Percentiles rank a stretch among this genome's conserved stretches.
Evolutionary conservation across 2,888 invertebrate species (phyloP).

Genomic region (Nephrocerus scutellatus): DNA sequence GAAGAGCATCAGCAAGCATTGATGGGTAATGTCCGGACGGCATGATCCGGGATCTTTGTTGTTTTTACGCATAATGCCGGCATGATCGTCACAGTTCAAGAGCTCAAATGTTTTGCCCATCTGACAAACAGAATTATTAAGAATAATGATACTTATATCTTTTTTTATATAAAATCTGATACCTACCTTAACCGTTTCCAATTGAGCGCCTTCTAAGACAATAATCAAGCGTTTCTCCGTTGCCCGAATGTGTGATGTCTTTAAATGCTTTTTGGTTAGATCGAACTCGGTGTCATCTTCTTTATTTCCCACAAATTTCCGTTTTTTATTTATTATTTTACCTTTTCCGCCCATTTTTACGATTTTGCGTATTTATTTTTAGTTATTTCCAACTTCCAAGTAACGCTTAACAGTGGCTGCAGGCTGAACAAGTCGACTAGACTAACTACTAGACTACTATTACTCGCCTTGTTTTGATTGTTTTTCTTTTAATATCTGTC

Average conservation of each 20-base stretch:
- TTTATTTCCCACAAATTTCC: conserved; percentile 36
- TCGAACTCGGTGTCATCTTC: conserved; percentile 71
- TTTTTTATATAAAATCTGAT: too few species aligned
- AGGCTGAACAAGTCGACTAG: too few species aligned
- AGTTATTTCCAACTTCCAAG: too few species aligned
- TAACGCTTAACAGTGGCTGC: too few species aligned
- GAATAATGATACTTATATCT: too few species aligned
- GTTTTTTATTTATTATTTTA: conserved; percentile 38
- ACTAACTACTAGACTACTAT: too few species aligned
- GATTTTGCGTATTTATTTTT: background rate
- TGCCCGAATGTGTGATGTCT: conserved; percentile 68
- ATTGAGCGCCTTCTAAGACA: conserved; percentile 85
- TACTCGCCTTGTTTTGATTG: too few species aligned
- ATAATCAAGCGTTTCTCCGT: conserved; percentile 88
- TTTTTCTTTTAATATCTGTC: too few species aligned
- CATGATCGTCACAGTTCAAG: conserved; percentile 91
- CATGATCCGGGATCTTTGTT: conserved; percentile 81
- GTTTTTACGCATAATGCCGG: conserved; percentile 73
- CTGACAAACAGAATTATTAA: too few species aligned
- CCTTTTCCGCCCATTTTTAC: conserved; percentile 38
- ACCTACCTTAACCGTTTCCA: conserved; percentile 90
- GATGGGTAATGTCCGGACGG: conserved; percentile 95
- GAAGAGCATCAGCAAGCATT: conserved; percentile 93
- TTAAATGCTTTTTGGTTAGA: conserved; percentile 68
- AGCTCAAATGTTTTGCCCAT: conserved; percentile 82